Evolutionary conservation across 2,888 invertebrate species (phyloP).

Genomic region (Camptogramma bilineatum): DNA sequence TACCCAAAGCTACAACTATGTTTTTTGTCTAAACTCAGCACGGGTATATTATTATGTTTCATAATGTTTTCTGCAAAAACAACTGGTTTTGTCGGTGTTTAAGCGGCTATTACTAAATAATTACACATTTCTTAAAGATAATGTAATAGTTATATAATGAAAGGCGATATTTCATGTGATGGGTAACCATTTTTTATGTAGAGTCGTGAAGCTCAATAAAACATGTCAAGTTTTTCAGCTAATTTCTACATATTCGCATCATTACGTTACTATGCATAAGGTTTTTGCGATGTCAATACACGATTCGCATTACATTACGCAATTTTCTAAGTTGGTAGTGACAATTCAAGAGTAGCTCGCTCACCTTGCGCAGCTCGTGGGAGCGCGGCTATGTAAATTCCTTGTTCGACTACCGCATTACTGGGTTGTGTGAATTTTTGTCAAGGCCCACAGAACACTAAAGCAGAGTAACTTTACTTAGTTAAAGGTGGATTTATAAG

Average conservation of each 20-base stretch:
- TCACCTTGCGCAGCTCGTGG: conserved; percentile 77
- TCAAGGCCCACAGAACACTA: conserved; percentile 11
- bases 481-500: background rate
- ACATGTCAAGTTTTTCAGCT: conserved; percentile 11
- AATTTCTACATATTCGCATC: conserved; percentile 27
- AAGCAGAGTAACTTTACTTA: conserved; percentile 5
- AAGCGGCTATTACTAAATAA: conserved; percentile 14
- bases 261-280: conserved; percentile 19
- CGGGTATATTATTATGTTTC: conserved; percentile 31
- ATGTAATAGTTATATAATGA: background rate
- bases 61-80: conserved; percentile 27
- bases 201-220: background rate
- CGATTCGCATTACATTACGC: conserved; percentile 27
- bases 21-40: conserved; percentile 22
- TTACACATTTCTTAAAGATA: conserved; percentile 3
- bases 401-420: conserved; percentile 72
- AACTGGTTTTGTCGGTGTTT: conserved; percentile 26
- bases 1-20: conserved; percentile 12
- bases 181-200: background rate
- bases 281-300: conserved; percentile 32
- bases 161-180: background rate
- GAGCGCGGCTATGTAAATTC: conserved; percentile 75
- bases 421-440: conserved; percentile 53
- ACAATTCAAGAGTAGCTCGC: conserved; percentile 75
- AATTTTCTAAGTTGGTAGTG: conserved; percentile 45